Base-by-base conservation (phyloP, 2,113 vertebrate genomes). In the Varanus komodoensis region DNA sequence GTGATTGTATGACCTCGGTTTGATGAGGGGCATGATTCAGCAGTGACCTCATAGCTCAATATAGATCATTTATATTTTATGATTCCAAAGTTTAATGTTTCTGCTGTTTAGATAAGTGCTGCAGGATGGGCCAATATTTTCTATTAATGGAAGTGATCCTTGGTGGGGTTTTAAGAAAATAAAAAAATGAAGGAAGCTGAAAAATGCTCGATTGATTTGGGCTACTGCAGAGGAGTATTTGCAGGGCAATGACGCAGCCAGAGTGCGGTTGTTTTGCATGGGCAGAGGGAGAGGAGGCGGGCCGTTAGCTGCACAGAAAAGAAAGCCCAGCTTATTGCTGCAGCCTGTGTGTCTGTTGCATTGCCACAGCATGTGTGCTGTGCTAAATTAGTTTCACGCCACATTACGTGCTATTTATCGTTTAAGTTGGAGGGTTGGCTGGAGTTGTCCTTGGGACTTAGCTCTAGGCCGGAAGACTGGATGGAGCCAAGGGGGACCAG, bases 41-140 rank as follows among this genome's bases (percentile, higher is more conserved):
- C 50, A 23, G 61, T 90, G 82, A 86, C 75, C 89, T 86, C 89
- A 90, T 79, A 44, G 89, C 82, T 90, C 89, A 86, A 90, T 90
- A 90, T 3, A 32, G 64, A 80, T 90, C 89, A 90, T 90, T 90
- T 90, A 90, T 90, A 90, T 90, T 90, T 90, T 71, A 90, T 90
- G 89, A 75, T 86, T 79, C 89, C 89, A 80, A 90, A 90, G 89
- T 86, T 89, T 90, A 90, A 86, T 90, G 89, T 82, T 89, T 74
- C 79, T 89, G 79, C 69, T 89, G n/a, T 81, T 83, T 89, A 83
- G 68, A 52, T 89, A 89, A 89, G 87, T 81, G 50, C 82, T 85
- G 64, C 67, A 80, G 75, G 25, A 85, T 79, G 64, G 64, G 79
- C 82, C 78, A 85, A 86, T 89, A 89, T 90, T 85, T 85, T 90